A percentile compares a stretch with the other conserved stretches of the same genome.
These are phyloP conservation scores for Heliconius erato DNA, from an alignment of 2,888 invertebrate species.

Conservation along the genomic window DNA sequence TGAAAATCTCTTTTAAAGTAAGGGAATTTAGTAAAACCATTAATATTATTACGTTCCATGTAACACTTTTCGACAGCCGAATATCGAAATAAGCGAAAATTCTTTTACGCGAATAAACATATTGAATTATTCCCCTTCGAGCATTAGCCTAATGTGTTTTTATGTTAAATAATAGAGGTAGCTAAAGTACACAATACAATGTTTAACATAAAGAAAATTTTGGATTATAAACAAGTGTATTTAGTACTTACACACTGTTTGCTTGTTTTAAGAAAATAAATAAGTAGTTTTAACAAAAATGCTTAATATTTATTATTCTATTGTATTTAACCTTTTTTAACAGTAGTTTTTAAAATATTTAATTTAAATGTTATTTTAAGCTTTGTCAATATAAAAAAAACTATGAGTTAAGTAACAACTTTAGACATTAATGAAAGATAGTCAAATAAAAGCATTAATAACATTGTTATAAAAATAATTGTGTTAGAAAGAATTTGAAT, in stretches of 20 bases:
- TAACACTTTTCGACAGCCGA: constrained; percentile 74
- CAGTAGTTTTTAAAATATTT: too few species aligned
- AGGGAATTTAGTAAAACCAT: constrained; percentile 66
- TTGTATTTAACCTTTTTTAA: too few species aligned
- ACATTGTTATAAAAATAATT: too few species aligned
- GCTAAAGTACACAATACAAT: background rate
- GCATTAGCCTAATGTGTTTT: constrained; percentile 20
- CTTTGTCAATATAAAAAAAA: too few species aligned
- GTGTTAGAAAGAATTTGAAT: too few species aligned
- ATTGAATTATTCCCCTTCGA: constrained; percentile 69
- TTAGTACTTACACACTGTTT: background rate
- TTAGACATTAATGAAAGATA: too few species aligned
- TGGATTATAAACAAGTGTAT: background rate
- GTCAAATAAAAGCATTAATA: too few species aligned
- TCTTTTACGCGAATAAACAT: constrained; percentile 74
- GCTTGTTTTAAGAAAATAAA: background rate
- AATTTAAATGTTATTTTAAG: too few species aligned
- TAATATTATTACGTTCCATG: constrained; percentile 71
- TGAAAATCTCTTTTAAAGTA: constrained; percentile 44
- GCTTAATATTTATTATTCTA: background rate
- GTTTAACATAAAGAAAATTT: background rate
- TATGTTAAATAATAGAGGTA: constrained; percentile 5
- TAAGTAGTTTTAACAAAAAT: background rate
- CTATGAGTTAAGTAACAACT: too few species aligned
- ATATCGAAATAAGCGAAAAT: constrained; percentile 66